These are phyloP conservation scores for Paedocypris sp. DNA, from an alignment of 2,113 vertebrate genomes.

Conservation along the genomic window DNA sequence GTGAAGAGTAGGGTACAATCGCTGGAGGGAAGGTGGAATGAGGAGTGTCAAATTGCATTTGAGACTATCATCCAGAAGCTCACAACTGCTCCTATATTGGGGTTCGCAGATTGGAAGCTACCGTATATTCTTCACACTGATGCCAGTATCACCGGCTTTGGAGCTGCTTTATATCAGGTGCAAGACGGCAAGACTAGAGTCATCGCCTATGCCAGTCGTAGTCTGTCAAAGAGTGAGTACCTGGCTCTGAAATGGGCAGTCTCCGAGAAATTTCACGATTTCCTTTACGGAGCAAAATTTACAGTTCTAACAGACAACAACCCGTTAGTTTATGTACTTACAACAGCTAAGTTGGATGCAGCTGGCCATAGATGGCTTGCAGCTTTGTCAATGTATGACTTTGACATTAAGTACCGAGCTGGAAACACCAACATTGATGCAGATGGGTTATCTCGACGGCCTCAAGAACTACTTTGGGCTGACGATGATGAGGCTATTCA, in stretches of 20 bases:
- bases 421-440: neutral
- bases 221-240: conserved; percentile 17
- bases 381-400: conserved; percentile 10
- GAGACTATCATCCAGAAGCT: conserved; percentile 7
- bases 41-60: conserved; percentile 14
- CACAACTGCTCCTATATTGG: conserved; percentile 14
- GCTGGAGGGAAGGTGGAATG: neutral
- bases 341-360: conserved; percentile 13
- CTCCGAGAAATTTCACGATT: conserved; percentile 28
- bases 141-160: conserved; percentile 3
- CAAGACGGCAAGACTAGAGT: conserved; percentile 20
- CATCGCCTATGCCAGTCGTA: conserved; percentile 21
- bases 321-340: conserved; percentile 5
- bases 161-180: conserved; percentile 22
- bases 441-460: neutral
- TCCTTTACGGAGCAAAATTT: conserved; percentile 25
- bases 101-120: conserved; percentile 13
- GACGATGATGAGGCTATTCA: conserved; percentile 20
- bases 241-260: conserved; percentile 31
- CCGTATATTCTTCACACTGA: conserved; percentile 19
- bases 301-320: conserved; percentile 16
- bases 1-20: neutral
- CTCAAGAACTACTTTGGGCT: neutral
- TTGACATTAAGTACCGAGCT: conserved; percentile 20
- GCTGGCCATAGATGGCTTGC: conserved; percentile 17